Conservation (phyloP, 2,888 invertebrate genomes). For the Drosophila anomalata region DNA sequence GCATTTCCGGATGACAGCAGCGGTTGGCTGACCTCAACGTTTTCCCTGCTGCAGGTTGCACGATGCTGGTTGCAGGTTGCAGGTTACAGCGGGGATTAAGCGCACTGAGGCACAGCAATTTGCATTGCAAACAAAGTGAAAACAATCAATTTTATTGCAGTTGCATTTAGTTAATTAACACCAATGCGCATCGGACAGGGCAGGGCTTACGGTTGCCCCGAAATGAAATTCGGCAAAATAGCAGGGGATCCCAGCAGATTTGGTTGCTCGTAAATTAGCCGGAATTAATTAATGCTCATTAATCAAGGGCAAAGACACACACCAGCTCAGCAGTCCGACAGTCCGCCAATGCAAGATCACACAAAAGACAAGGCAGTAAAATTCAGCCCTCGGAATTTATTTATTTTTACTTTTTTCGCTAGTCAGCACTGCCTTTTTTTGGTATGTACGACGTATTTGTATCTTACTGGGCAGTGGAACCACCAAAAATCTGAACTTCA, state of each 20-base stretch:
- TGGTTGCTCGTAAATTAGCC: constrained; percentile 59
- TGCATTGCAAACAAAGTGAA: constrained; percentile 81
- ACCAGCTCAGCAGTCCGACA: constrained; percentile 41
- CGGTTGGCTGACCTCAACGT: constrained; percentile 60
- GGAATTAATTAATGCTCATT: constrained; percentile 78
- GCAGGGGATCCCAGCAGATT: constrained; percentile 23
- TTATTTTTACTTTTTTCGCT: constrained; percentile 7
- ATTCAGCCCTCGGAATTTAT: constrained; percentile 20
- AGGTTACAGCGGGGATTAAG: constrained; percentile 53
- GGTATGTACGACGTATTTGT: constrained; percentile 3
- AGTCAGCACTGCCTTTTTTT: constrained; percentile 18
- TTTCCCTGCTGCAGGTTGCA: constrained; percentile 41
- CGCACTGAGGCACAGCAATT: constrained; percentile 60
- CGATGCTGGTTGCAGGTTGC: constrained; percentile 10
- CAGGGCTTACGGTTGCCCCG: constrained; percentile 30
- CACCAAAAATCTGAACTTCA: constrained; percentile 76
- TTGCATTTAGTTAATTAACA: constrained; percentile 81
- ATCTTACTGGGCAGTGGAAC: constrained; percentile 13
- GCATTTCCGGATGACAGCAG: constrained; percentile 56
- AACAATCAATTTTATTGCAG: constrained; percentile 80
- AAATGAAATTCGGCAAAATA: constrained; percentile 31
- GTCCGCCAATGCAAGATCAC: constrained; percentile 56
- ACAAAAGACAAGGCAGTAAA: constrained; percentile 42
- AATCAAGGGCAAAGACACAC: constrained; percentile 70
- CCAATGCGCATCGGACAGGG: constrained; percentile 57